A percentile compares a stretch with the other conserved stretches of the same genome.
Conservation (phyloP, 2,797 vertebrate species). For the Momotus momota region DNA sequence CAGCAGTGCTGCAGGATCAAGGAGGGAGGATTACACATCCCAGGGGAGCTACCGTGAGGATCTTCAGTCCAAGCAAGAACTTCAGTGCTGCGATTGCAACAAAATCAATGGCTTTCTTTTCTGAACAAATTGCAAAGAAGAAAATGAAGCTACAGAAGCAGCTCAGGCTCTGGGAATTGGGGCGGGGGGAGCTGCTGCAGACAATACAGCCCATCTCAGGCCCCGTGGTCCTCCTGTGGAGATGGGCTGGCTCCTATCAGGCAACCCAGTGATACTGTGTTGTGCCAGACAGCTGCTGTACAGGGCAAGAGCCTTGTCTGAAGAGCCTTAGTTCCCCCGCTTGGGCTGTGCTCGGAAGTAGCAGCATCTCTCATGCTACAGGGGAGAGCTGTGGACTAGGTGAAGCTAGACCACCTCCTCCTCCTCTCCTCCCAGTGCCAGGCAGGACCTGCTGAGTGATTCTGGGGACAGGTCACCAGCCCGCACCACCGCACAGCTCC, state of each 20-base stretch:
- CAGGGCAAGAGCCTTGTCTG: not conserved
- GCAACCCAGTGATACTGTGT: not conserved
- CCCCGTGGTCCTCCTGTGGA: not conserved
- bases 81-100: not conserved
- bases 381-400: not conserved
- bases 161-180: accelerated
- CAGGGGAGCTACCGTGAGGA: not conserved
- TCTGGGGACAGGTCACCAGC: not conserved
- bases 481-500: not conserved
- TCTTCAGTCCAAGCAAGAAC: not conserved
- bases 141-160: not conserved
- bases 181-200: not conserved
- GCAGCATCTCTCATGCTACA: accelerated
- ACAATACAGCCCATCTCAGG: not conserved
- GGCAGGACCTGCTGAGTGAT: not conserved
- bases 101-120: not conserved
- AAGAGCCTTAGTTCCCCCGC: not conserved
- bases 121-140: not conserved
- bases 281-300: not conserved
- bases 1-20: not conserved
- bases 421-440: not conserved
- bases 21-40: not conserved
- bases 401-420: not conserved
- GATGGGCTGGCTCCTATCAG: not conserved
- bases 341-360: accelerated